phyloP scores from a whole-genome alignment of 2,888 invertebrate species.

The Meiosimyza decipiens region DNA sequence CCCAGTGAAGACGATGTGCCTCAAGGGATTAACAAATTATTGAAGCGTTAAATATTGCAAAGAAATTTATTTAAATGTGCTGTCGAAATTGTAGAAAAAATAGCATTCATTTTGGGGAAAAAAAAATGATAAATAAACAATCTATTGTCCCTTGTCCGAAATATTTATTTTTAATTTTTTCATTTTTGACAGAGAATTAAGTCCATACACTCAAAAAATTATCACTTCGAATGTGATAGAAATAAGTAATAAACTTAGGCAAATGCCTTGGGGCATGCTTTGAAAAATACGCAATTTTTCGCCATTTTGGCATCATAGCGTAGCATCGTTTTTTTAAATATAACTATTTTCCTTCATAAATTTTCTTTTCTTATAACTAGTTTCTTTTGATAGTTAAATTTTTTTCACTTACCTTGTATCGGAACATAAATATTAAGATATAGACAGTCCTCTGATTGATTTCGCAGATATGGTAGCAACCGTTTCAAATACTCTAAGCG shows the following conservation, averaged over 20 bases:
- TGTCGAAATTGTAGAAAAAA: conserved; percentile 48
- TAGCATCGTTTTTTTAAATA: too few relatives aligned
- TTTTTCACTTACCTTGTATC: conserved; percentile 83
- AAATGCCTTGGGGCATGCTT: not conserved
- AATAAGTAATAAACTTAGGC: not conserved
- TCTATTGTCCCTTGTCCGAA: conserved; percentile 22
- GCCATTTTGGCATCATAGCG: too few relatives aligned
- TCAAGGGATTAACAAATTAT: conserved; percentile 48
- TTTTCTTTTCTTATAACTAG: not conserved
- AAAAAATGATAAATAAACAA: conserved; percentile 54
- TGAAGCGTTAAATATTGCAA: not conserved
- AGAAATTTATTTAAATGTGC: conserved; percentile 61
- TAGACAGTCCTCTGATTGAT: conserved; percentile 97
- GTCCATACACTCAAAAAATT: conserved; percentile 1
- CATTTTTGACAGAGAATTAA: not conserved
- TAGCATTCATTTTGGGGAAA: not conserved
- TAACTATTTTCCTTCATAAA: not conserved
- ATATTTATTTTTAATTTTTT: conserved; percentile 5
- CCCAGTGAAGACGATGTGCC: conserved; percentile 36
- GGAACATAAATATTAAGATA: conserved; percentile 97
- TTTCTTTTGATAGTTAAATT: not conserved
- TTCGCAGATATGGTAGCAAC: conserved; percentile 85
- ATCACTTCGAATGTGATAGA: not conserved
- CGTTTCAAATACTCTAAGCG: conserved; percentile 88
- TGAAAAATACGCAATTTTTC: too few relatives aligned